Base-by-base conservation (phyloP, 2,113 vertebrate species). In the Otus sunia region DNA sequence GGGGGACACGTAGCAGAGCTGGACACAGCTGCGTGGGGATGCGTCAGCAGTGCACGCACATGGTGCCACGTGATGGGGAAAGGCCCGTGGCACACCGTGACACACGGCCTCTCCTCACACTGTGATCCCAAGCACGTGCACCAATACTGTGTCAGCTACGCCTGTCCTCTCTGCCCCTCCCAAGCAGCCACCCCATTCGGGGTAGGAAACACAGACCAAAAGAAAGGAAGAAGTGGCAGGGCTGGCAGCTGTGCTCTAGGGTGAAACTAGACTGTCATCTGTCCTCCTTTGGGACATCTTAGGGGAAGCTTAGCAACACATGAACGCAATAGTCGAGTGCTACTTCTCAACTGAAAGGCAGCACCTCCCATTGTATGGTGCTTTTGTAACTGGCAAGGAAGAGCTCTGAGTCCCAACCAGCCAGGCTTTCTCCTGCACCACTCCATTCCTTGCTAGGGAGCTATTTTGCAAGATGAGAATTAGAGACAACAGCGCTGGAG, bases 381-480 rank as follows among this genome's bases (percentile, higher is more conserved):
- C 34, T 75, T 62, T 56, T 69, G 49, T 66, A 55, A 71, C 52
- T 49, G 53, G 53, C 50, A 50, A 80, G 53, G 60, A 66, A 87
- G 21, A 83, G 29, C 34, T 67, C 37, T 2, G 5, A 59, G 76
- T 74, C 22, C 69, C 59, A 75, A 34, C 25, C 47, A 90, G 84
- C 22, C 50, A 49, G 67, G 74, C 41, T 76, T 68, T 81, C 83
- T 85, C 72, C 86, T 84, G 88, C 56, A 74, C 64, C 1, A 0
- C 85, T 90, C 69, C 2, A 10, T 50, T 89, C 49, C 90, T 82
- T 75, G 45, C 85, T 80, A 88, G 62, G 77, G 85, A 96, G 73
- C 64, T 90, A 55, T 88, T 94, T 84, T 88, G 90, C 91, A 92
- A 93, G 82, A 94, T 80, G 71, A 86, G 80, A 88, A 95, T 34